Percentiles rank a stretch among this genome's conserved stretches.
phyloP scores from a whole-genome alignment of 2,113 vertebrate genomes.

The Poicephalus gulielmi region DNA sequence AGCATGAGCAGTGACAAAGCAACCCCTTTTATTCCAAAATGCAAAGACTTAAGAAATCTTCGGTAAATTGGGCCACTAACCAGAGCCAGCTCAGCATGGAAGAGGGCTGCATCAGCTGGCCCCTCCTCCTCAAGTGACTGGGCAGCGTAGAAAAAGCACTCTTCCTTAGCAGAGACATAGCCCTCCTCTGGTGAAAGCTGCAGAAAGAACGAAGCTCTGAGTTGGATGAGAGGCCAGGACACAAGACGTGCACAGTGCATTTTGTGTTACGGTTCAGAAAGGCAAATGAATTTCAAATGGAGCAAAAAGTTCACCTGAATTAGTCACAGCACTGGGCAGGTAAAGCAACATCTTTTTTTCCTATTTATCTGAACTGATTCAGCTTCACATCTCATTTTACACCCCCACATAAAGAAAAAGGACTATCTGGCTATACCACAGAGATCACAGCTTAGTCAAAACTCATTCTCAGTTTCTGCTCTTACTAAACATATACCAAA shows the following conservation, averaged over 20 bases:
- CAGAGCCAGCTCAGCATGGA: constrained; percentile 92
- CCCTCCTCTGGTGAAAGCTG: constrained; percentile 91
- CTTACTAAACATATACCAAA: neutral
- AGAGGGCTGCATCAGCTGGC: constrained; percentile 83
- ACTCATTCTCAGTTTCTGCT: neutral
- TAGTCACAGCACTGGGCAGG: neutral
- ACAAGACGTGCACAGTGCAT: neutral
- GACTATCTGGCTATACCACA: neutral
- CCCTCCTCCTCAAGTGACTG: constrained; percentile 83
- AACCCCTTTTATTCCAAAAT: constrained; percentile 1
- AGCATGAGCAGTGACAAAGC: constrained; percentile 5
- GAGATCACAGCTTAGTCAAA: neutral
- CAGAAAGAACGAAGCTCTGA: constrained; percentile 78
- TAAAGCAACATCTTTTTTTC: neutral
- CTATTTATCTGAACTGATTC: neutral
- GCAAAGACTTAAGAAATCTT: constrained; percentile 32
- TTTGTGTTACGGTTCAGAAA: neutral
- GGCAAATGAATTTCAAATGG: neutral
- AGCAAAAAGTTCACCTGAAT: neutral
- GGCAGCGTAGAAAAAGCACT: constrained; percentile 83
- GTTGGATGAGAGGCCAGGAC: constrained; percentile 32
- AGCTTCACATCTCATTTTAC: neutral
- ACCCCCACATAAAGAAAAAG: neutral
- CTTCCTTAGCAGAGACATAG: constrained; percentile 85
- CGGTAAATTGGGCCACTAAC: constrained; percentile 79